Evolutionary conservation across 2,888 invertebrate genomes (phyloP), one percentile per base, ranked within the genome.

Genomic region (Elegia similella): DNA sequence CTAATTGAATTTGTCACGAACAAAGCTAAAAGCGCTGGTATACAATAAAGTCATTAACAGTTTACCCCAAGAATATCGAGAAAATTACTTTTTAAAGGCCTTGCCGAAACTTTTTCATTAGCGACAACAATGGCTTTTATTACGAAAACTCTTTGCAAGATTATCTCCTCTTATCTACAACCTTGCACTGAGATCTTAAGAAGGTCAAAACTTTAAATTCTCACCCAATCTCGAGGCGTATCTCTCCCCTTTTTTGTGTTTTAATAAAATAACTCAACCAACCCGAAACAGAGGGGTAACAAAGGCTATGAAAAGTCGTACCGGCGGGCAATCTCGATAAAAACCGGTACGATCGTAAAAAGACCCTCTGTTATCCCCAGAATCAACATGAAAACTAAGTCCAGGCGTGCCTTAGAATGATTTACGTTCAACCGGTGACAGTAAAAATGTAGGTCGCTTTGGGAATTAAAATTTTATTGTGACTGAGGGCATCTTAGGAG

Each of bases 241-340:
- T 79, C 76, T 72, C 72, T 72, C 70, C 73, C 76, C 73, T 77
- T 82, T 80, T 73, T 77, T 80, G 73, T 79, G 75, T 82, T 82
- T 82, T 79, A 82, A 80, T 82, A 82, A 84, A 83, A 82, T 82
- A 84, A 83, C 77, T 84, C 77, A 82, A 73, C 70, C 77, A 82
- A 73, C 70, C 76, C 76, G 73, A 83, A 83, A 80, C 72, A 80
- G 74, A 71, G 71, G 76, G 78, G 74, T 73, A 72, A 68, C 80
- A 76, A 81, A 79, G 78, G 80, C 82, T 78, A 81, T 78, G 80
- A 80, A 82, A 78, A 78, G 74, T 76, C 76, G 75, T 67, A 63
- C 64, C 71, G 69, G 75, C 67, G 78, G 78, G 75, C 82, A 84
- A 88, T 88, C 87, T 84, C 84, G 87, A 88, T 88, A 87, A 87